These are phyloP conservation scores for Coelinius sp. DNA, from an alignment of 2,888 invertebrate genomes.

Conservation along the genomic window DNA sequence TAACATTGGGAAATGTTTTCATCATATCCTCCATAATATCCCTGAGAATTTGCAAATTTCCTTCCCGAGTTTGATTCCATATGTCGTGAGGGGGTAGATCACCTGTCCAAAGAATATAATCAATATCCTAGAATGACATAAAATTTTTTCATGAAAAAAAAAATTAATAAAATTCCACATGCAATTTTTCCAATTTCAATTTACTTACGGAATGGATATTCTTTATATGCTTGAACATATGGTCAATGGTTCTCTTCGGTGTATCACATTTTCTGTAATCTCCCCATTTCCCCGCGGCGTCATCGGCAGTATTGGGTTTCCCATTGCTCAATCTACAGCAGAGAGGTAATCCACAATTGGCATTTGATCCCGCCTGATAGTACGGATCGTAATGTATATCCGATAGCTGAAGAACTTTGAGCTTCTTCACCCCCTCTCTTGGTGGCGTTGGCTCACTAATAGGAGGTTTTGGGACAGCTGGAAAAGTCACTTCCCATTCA, in stretches of 20 bases:
- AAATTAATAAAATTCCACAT: slow-evolving; percentile 51
- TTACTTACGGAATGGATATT: slow-evolving; percentile 83
- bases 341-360: slow-evolving; percentile 93
- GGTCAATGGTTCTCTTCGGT: slow-evolving; percentile 91
- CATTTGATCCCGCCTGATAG: slow-evolving; percentile 91
- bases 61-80: slow-evolving; percentile 92
- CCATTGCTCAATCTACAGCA: slow-evolving; percentile 93
- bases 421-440: slow-evolving; percentile 80
- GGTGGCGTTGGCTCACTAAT: neutral
- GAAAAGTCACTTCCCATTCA: neutral
- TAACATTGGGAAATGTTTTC: slow-evolving; percentile 90
- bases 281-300: slow-evolving; percentile 95
- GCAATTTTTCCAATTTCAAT: neutral
- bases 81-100: slow-evolving; percentile 97
- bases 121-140: slow-evolving; percentile 88
- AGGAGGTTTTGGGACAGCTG: neutral
- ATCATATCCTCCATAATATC: slow-evolving; percentile 90
- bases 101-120: slow-evolving; percentile 96
- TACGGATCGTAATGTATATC: slow-evolving; percentile 97
- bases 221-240: slow-evolving; percentile 91
- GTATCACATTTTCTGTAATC: slow-evolving; percentile 96
- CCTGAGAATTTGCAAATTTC: slow-evolving; percentile 87
- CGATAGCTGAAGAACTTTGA: slow-evolving; percentile 95
- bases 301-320: slow-evolving; percentile 80
- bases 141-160: too few relatives aligned